Evolutionary conservation across 2,888 invertebrate genomes (phyloP).

Genomic region (Dorcus parallelipipedus): DNA sequence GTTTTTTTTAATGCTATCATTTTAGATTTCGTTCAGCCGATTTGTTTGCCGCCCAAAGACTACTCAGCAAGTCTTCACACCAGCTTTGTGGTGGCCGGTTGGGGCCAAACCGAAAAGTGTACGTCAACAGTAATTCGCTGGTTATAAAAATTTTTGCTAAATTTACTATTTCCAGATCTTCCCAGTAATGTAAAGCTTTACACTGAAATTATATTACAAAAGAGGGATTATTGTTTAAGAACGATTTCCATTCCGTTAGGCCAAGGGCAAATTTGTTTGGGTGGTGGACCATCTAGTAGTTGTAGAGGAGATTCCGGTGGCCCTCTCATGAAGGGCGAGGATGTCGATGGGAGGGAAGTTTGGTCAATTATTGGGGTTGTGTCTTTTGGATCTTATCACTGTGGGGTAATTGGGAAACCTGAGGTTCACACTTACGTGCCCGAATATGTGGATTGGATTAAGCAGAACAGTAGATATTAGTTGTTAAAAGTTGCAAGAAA

Average conservation of each 20-base stretch:
- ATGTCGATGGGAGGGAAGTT: slow-evolving; percentile 45
- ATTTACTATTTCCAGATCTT: slow-evolving; percentile 24
- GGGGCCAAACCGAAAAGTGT: slow-evolving; percentile 47
- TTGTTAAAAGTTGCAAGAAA: too few species aligned
- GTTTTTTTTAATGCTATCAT: slow-evolving; percentile 26
- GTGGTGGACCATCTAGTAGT: slow-evolving; percentile 64
- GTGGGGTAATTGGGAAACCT: slow-evolving; percentile 63
- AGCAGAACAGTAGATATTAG: background rate
- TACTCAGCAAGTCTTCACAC: slow-evolving; percentile 31
- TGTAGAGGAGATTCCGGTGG: slow-evolving; percentile 75
- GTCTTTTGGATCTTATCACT: slow-evolving; percentile 60
- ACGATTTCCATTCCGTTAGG: slow-evolving; percentile 9
- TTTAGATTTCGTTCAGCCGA: slow-evolving; percentile 37
- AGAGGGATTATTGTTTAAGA: slow-evolving; percentile 11
- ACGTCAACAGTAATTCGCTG: slow-evolving; percentile 8
- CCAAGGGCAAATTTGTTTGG: slow-evolving; percentile 61
- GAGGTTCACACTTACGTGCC: slow-evolving; percentile 63
- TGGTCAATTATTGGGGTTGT: slow-evolving; percentile 65
- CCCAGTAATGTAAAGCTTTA: slow-evolving; percentile 32
- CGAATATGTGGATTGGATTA: slow-evolving; percentile 60
- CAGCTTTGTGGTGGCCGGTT: slow-evolving; percentile 42
- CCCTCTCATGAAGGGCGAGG: slow-evolving; percentile 59
- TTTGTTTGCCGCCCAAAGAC: slow-evolving; percentile 37
- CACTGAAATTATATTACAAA: slow-evolving; percentile 23
- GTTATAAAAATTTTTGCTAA: background rate